Evolutionary conservation across 2,888 invertebrate genomes (phyloP).

Genomic region (Cremastobaeus sp.): DNA sequence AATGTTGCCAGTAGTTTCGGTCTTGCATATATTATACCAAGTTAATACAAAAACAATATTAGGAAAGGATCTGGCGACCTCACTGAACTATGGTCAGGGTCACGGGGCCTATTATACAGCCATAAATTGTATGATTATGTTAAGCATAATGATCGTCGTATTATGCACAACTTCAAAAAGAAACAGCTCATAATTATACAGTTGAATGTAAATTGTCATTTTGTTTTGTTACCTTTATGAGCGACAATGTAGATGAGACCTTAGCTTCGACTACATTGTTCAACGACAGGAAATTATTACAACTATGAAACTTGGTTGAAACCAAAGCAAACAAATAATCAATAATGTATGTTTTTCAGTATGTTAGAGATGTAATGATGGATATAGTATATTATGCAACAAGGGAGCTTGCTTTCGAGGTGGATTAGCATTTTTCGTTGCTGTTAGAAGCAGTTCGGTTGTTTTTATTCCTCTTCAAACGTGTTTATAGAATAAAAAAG

Average conservation of each 20-base stretch:
- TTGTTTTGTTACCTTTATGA: constrained; percentile 39
- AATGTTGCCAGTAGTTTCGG: constrained; percentile 34
- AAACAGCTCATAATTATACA: constrained; percentile 50
- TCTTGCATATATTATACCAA: constrained; percentile 60
- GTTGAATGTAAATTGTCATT: constrained; percentile 42
- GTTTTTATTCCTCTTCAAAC: no score
- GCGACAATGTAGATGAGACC: constrained; percentile 28
- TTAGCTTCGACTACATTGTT: no score
- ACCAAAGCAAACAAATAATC: no score
- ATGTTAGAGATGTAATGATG: no score
- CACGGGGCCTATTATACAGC: constrained; percentile 58
- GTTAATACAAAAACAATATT: constrained; percentile 63
- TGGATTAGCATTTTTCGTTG: no score
- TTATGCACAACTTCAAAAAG: constrained; percentile 55
- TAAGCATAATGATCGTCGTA: constrained; percentile 56
- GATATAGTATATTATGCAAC: no score
- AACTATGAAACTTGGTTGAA: no score
- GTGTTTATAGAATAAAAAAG: no score
- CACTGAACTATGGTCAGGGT: constrained; percentile 59
- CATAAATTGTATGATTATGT: constrained; percentile 69
- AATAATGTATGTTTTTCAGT: no score
- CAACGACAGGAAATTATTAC: no score
- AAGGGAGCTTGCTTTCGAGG: no score
- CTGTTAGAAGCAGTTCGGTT: no score
- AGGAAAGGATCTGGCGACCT: constrained; percentile 61